Evolutionary conservation across 23 tunicate genomes (phyloP), one percentile per base, ranked within the genome.

Genomic region (Ciona savignyi): DNA sequence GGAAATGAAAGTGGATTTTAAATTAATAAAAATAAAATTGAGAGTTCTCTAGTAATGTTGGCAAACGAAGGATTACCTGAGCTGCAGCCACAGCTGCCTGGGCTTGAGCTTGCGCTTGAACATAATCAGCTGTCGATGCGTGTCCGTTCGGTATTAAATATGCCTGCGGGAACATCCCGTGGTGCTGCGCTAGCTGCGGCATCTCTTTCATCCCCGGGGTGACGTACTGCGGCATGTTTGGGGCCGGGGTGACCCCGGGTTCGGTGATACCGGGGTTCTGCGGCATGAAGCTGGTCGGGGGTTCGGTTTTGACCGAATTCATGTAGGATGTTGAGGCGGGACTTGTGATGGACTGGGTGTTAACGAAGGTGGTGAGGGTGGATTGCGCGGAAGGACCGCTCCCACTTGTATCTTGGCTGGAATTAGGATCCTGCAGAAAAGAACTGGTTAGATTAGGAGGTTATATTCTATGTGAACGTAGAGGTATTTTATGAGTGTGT

Each of bases 121-220:
- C 87, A 56, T 30, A 77, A 4, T 81, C 96, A 29, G 78, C 73
- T 65, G 78, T 68, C 1, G 86, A 62, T 0, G 88, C 27, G 65
- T 86, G 93, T 6, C 93, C 93, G 69, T 88, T 88, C 2, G 96
- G 86, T 4, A 88, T 81, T 3, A 88, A 27, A 67, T 88, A 88
- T 24, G 88, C 87, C 67, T 88, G 96, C 4, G 96, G 96, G 67
- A 88, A 88, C 96, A 88, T 88, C 23, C 96, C 96, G 15, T 81
- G 81, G 65, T 78, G 86, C 48, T 87, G 94, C 4, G 82, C 23
- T 26, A 76, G 42, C 77, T 49, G 70, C 28, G 56, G 74, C 1
- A 75, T 70, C 2, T 82, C 87, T 56, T 74, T 82, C 35, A 74
- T 74, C 26, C 11, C 9, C 56, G 80, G 70, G 2, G 69, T 0